Evolutionary conservation across 2,888 invertebrate genomes (phyloP).

Genomic region (Dynastes maya): DNA sequence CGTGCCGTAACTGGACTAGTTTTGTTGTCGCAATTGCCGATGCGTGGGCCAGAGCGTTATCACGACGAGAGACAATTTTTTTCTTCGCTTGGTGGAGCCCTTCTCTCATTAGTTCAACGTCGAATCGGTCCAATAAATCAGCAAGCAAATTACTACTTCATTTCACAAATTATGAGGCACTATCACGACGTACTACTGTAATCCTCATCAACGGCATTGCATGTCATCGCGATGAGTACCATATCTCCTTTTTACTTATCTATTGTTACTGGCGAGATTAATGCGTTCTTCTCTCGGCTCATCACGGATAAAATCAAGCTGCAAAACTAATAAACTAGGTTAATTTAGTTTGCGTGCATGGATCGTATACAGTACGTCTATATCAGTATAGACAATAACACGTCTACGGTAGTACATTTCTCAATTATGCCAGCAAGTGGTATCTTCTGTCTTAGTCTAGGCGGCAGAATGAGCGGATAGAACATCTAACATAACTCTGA

Average conservation of each 20-base stretch:
- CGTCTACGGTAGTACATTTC: neutral
- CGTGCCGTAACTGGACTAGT: too few relatives aligned
- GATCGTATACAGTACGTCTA: slow-evolving; percentile 5
- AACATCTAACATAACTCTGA: neutral
- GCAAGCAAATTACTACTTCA: neutral
- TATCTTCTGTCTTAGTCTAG: neutral
- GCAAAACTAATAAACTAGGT: slow-evolving; percentile 39
- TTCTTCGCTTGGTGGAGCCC: too few relatives aligned
- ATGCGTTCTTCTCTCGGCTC: slow-evolving; percentile 17
- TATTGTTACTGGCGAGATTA: slow-evolving; percentile 21
- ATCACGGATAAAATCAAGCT: slow-evolving; percentile 34
- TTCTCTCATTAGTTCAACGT: too few relatives aligned
- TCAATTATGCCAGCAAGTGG: neutral
- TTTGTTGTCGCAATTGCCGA: too few relatives aligned
- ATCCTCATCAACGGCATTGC: neutral
- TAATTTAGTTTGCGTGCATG: slow-evolving; percentile 33
- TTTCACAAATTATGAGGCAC: neutral
- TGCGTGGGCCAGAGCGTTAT: too few relatives aligned
- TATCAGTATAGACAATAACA: neutral
- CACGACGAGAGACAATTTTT: too few relatives aligned
- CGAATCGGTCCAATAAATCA: too few relatives aligned
- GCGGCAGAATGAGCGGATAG: neutral
- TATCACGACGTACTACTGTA: slow-evolving; percentile 1
- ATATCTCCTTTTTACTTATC: slow-evolving; percentile 1
- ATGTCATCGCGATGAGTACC: neutral